phyloP scores from a whole-genome alignment of 2,888 invertebrate species.

The Lasioglossum villosulum region DNA sequence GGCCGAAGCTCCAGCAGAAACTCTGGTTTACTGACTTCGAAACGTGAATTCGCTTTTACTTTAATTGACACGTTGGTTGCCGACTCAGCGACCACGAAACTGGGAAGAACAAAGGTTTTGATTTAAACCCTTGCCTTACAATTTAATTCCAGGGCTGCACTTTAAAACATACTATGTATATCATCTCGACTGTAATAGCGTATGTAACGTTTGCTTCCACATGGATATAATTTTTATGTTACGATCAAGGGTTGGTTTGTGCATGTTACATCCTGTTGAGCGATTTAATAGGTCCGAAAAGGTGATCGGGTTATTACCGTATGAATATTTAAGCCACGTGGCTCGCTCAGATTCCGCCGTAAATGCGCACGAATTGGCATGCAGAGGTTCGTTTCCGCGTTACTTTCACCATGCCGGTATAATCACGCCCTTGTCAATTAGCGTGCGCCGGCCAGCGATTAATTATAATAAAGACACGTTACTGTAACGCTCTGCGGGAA shows the following conservation, averaged over 20 bases:
- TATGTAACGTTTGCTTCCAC: not conserved
- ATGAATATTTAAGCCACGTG: conserved; percentile 42
- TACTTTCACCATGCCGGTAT: conserved; percentile 62
- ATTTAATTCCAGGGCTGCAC: not conserved
- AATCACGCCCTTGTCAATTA: conserved; percentile 73
- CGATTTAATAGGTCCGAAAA: not conserved
- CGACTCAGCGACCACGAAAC: not conserved
- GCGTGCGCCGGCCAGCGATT: conserved; percentile 69
- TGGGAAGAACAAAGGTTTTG: not conserved
- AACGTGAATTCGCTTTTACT: not conserved
- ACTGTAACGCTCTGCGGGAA: conserved; percentile 68
- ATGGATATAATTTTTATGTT: not conserved
- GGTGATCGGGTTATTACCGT: not conserved
- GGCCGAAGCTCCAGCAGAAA: not conserved
- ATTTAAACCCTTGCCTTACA: not conserved
- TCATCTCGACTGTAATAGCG: not conserved
- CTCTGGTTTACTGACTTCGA: not conserved
- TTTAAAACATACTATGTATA: not conserved
- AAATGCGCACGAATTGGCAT: conserved; percentile 45
- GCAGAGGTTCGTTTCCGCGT: conserved; percentile 55
- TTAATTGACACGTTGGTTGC: not conserved
- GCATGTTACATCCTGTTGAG: not conserved
- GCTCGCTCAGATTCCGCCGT: conserved; percentile 25
- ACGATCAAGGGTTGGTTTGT: not conserved
- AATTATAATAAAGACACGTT: conserved; percentile 75